Conservation (phyloP, 2,797 vertebrate genomes). For the Astyanax mexicanus region DNA sequence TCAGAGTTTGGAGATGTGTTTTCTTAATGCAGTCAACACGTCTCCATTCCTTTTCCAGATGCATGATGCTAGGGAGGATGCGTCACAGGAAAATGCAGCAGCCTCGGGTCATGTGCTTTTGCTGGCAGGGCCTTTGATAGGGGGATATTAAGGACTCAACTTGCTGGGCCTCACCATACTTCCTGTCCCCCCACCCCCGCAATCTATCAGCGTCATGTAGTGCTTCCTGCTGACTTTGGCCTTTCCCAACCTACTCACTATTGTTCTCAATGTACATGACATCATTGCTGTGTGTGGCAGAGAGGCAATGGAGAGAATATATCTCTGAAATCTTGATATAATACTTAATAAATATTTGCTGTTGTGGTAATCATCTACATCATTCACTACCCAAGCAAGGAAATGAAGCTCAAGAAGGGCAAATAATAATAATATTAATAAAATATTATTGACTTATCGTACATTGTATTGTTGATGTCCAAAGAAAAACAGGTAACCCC, state of each 20-base stretch:
- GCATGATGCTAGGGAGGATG: conserved; percentile 24
- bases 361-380: too few relatives aligned
- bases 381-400: too few relatives aligned
- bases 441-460: too few relatives aligned
- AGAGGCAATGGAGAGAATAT: conserved; percentile 43
- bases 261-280: conserved; percentile 65
- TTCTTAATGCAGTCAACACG: conserved; percentile 36
- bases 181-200: conserved; percentile 54
- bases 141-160: conserved; percentile 25
- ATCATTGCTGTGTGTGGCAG: conserved; percentile 55
- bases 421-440: too few relatives aligned
- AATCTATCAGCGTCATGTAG: conserved; percentile 37
- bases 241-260: conserved; percentile 60
- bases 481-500: too few relatives aligned
- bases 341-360: not conserved
- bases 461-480: too few relatives aligned
- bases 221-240: conserved; percentile 65
- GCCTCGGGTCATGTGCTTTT: conserved; percentile 39
- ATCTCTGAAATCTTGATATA: not conserved
- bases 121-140: conserved; percentile 35
- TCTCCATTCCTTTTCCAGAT: conserved; percentile 13
- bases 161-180: conserved; percentile 52
- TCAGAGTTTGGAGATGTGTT: conserved; percentile 22
- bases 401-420: too few relatives aligned
- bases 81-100: conserved; percentile 42